phyloP scores from a whole-genome alignment of 2,888 invertebrate genomes.

The Eristalis intricaria region DNA sequence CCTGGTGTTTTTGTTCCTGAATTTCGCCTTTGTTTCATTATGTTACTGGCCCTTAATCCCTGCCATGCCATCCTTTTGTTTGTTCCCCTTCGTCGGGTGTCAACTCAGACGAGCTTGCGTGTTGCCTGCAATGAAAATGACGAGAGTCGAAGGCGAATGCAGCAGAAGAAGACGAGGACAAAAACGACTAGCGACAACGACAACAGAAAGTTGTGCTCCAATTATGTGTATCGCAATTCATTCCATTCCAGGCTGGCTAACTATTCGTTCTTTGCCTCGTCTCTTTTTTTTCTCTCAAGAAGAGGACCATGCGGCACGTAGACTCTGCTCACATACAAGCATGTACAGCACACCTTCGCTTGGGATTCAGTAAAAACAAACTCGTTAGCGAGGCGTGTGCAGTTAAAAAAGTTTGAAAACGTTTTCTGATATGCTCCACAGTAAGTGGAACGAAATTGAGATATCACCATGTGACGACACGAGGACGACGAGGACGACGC shows the following conservation, averaged over 20 bases:
- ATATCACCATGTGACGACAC: conserved; percentile 10
- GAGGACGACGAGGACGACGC: background rate
- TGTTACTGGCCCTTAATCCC: conserved; percentile 29
- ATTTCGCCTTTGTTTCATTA: conserved; percentile 29
- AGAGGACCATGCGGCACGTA: conserved; percentile 22
- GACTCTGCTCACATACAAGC: background rate
- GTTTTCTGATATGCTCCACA: conserved; percentile 12
- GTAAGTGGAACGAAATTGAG: conserved; percentile 5
- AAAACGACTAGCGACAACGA: background rate
- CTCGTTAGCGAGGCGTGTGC: conserved; percentile 23
- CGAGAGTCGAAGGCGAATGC: conserved; percentile 30
- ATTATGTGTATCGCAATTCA: conserved; percentile 31
- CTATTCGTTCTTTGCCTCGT: background rate
- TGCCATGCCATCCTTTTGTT: conserved; percentile 13
- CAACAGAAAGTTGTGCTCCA: conserved; percentile 38
- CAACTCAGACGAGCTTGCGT: conserved; percentile 44
- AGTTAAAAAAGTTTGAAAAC: conserved; percentile 28
- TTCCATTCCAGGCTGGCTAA: background rate
- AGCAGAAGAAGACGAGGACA: conserved; percentile 2
- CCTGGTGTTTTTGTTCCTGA: conserved; percentile 12
- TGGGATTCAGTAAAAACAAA: conserved; percentile 10
- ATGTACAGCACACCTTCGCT: background rate
- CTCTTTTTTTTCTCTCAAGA: background rate
- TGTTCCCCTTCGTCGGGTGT: background rate
- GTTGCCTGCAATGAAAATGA: conserved; percentile 59